Evolutionary conservation across 2,888 invertebrate genomes (phyloP), one percentile per base, ranked within the genome.

Genomic region (Epistrophella euchroma): DNA sequence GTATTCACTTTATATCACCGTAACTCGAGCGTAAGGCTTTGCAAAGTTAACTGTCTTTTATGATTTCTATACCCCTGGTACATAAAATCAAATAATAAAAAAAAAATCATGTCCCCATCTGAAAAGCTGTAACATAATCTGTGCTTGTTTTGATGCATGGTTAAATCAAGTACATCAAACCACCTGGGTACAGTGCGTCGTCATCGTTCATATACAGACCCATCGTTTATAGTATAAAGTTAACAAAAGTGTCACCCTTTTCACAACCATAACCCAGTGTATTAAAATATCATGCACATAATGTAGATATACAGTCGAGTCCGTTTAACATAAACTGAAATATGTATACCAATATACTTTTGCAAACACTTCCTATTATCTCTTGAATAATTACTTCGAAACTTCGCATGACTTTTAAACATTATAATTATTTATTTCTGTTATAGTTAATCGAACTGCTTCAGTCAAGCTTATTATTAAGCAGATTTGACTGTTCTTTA

Each of bases 81-180:
- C 17, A 45, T 45, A 17, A 45, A 17, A 45, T 45, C 9, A 45
- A 45, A 45, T 17, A 45, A n/a, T 17, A 45, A n/a, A 9, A 45
- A 45, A 17, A 17, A 45, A 2, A 17, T 9, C 6, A 45, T 43
- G 43, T 17, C 45, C 17, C 17, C 45, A 45, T 45, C 45, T 45
- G 45, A 17, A 17, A 17, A 9, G 9, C 3, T 45, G 45, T 45
- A 45, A 45, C 45, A 45, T 45, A 17, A 17, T 9, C 45, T 45
- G 9, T 45, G 45, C 45, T 45, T 45, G 45, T 45, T 45, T 45
- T 45, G 45, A 45, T 45, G 45, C 17, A 45, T 45, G 45, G 17
- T 45, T 45, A 45, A 7, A 45, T 45, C 45, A 17, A 45, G 45
- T 17, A 45, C 45, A 45, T 45, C 45, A 45, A 45, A 45, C 45